Percentiles rank a stretch among this genome's conserved stretches.
Evolutionary conservation across 2,113 vertebrate species (phyloP).

Genomic region (Paracanthobrama guichenoti): DNA sequence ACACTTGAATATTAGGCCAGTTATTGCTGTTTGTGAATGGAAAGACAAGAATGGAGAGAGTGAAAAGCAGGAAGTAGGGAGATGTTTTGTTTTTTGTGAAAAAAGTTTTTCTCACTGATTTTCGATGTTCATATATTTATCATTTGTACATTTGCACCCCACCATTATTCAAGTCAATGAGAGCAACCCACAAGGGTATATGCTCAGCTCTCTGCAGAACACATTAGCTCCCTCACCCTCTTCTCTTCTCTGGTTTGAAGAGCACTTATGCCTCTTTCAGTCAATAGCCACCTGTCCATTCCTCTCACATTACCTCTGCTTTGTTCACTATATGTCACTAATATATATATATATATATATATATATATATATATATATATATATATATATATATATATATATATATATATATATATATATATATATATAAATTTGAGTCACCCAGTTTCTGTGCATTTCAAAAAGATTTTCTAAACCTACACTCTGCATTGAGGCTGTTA

Average conservation of each 20-base stretch:
- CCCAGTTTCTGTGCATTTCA: constrained; percentile 3
- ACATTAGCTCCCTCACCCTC: constrained; percentile 43
- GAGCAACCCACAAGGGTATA: constrained; percentile 40
- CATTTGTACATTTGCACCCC: constrained; percentile 32
- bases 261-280: constrained; percentile 21
- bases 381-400: too few species aligned
- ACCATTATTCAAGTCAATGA: constrained; percentile 61
- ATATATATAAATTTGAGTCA: background rate
- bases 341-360: too few species aligned
- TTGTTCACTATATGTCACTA: constrained; percentile 42
- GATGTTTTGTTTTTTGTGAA: background rate
- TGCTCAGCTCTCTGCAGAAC: constrained; percentile 28
- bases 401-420: too few species aligned
- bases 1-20: background rate
- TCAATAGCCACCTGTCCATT: constrained; percentile 33
- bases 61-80: too few species aligned
- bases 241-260: background rate
- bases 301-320: constrained; percentile 45
- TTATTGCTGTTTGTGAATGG: background rate
- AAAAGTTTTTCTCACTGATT: background rate
- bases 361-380: too few species aligned
- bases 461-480: background rate
- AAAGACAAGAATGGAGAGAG: background rate
- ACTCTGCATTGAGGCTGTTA: background rate
- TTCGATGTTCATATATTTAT: constrained; percentile 51